Percentiles rank a stretch among this genome's conserved stretches.
Conservation (phyloP, 1,140 invertebrate genomes). For the Lucilia sericata region DNA sequence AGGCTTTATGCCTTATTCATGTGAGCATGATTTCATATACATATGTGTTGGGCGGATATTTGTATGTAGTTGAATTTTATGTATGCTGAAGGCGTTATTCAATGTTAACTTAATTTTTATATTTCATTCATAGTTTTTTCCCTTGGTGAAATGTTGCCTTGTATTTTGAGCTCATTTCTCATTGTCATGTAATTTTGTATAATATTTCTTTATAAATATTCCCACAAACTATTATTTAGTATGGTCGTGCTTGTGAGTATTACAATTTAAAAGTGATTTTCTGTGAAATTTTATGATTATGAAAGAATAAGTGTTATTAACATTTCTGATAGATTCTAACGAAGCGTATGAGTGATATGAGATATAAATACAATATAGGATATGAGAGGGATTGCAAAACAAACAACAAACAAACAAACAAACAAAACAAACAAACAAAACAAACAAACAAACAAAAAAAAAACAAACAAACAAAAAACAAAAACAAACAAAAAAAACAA, state of each 20-base stretch:
- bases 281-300: neutral
- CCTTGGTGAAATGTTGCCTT: neutral
- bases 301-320: neutral
- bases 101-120: constrained; percentile 8
- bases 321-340: neutral
- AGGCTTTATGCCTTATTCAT: too few species aligned
- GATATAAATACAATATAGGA: too few species aligned
- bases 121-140: neutral
- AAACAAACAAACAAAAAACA: too few species aligned
- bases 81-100: neutral
- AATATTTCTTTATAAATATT: neutral
- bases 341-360: neutral
- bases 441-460: too few species aligned
- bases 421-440: too few species aligned
- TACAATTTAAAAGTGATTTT: neutral
- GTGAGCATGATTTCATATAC: too few species aligned
- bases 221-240: neutral
- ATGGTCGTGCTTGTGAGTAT: neutral
- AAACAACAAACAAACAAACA: too few species aligned
- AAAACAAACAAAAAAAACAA: too few species aligned
- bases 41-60: too few species aligned
- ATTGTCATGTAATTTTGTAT: constrained; percentile 15
- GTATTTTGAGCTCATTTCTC: constrained; percentile 19
- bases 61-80: too few species aligned
- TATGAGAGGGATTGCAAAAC: too few species aligned